Evolutionary conservation across 92 coral and sea anemone species (phyloP).

Genomic region (Metridium senile): DNA sequence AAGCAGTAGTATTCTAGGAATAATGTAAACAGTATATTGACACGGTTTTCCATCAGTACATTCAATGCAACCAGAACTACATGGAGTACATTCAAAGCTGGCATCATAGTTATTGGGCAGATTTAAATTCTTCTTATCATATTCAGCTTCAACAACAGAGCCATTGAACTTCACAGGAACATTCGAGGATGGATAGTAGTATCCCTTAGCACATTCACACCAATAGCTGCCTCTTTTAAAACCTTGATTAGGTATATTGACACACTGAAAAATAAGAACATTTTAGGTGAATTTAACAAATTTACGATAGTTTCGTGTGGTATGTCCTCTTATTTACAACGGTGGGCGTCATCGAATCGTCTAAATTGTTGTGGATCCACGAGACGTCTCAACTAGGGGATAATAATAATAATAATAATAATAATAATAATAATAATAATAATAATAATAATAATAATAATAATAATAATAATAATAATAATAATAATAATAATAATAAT

Average conservation of each 20-base stretch:
- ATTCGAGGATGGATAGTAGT: conserved; percentile 58
- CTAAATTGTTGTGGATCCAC: no score
- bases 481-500: no score
- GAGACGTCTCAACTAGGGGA: no score
- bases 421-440: no score
- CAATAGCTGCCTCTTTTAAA: conserved; percentile 92
- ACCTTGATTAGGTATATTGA: conserved; percentile 70
- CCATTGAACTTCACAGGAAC: conserved; percentile 75
- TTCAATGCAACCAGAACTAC: conserved; percentile 88
- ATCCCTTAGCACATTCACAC: conserved; percentile 85
- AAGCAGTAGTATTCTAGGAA: conserved; percentile 56
- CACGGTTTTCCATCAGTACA: conserved; percentile 79
- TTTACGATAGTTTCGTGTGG: no score
- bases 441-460: no score
- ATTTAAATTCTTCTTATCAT: conserved; percentile 45
- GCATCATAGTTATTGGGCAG: conserved; percentile 41
- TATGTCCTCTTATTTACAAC: no score
- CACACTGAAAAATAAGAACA: conserved; percentile 71
- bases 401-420: no score
- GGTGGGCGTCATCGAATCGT: no score
- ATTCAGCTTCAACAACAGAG: conserved; percentile 65
- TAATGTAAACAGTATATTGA: conserved; percentile 39
- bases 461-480: no score
- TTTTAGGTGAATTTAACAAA: no score
- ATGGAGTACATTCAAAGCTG: conserved; percentile 70